A percentile compares a stretch with the other conserved stretches of the same genome.
These are phyloP conservation scores for Sebastes paucispinis DNA, from an alignment of 2,797 vertebrate species.

Conservation along the genomic window DNA sequence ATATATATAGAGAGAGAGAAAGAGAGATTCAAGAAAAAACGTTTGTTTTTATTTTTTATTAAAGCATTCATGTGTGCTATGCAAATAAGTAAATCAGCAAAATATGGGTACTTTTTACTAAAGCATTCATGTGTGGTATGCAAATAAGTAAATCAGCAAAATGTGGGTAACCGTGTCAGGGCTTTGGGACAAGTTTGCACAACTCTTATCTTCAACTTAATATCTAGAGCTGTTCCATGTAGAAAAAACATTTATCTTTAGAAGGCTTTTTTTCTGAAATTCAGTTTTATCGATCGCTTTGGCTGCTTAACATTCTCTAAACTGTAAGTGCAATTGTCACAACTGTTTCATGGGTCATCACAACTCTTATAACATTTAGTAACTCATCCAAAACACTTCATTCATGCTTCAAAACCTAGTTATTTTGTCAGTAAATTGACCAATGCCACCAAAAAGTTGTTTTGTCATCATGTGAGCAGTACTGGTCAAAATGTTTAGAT, in stretches of 20 bases:
- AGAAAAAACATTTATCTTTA: neutral
- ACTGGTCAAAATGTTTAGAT: too few species aligned
- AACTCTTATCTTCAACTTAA: neutral
- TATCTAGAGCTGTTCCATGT: neutral
- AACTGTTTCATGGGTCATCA: too few species aligned
- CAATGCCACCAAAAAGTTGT: too few species aligned
- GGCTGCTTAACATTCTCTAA: too few species aligned
- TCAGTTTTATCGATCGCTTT: too few species aligned
- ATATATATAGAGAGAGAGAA: too few species aligned
- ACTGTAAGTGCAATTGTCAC: too few species aligned
- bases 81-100: neutral
- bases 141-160: neutral
- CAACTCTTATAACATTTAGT: too few species aligned
- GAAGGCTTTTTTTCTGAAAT: neutral
- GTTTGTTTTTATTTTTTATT: neutral
- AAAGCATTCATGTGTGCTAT: neutral
- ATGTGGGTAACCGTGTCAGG: neutral
- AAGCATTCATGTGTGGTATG: neutral
- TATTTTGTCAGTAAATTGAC: too few species aligned
- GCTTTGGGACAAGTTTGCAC: neutral
- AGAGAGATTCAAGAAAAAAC: neutral
- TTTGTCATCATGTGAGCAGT: too few species aligned
- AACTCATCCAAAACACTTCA: too few species aligned
- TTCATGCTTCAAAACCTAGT: too few species aligned
- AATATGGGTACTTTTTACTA: neutral